Percentiles rank a stretch among this genome's conserved stretches.
Conservation (phyloP, 2,888 invertebrate species). For the Dynastes grantii region DNA sequence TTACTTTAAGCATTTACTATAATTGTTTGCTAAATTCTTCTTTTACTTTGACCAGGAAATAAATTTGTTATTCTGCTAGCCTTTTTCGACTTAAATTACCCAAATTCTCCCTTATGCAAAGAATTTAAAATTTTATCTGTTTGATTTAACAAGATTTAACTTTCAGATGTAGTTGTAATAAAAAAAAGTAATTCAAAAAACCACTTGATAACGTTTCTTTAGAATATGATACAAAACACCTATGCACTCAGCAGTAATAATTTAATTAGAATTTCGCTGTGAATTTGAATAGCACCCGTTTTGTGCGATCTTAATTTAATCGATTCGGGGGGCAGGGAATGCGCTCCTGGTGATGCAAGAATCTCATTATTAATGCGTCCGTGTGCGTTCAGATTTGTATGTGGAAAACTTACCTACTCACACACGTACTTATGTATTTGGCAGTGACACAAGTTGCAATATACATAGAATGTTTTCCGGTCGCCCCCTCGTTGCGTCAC, state of each 20-base stretch:
- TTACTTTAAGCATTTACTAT: too few species aligned
- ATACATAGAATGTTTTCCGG: conserved; percentile 59
- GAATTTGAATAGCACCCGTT: conserved; percentile 23
- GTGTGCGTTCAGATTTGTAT: conserved; percentile 16
- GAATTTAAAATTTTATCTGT: too few species aligned
- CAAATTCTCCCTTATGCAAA: too few species aligned
- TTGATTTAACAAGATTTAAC: too few species aligned
- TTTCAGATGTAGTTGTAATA: too few species aligned
- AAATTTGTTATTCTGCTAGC: too few species aligned
- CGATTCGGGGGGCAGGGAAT: conserved; percentile 21
- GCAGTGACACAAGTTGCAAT: conserved; percentile 56
- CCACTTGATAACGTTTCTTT: too few species aligned
- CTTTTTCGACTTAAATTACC: too few species aligned
- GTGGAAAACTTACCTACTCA: conserved; percentile 50
- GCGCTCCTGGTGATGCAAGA: conserved; percentile 25
- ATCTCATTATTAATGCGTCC: conserved; percentile 27
- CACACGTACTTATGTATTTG: conserved; percentile 51
- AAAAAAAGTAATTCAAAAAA: too few species aligned
- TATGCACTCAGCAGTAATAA: not conserved
- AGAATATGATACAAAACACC: too few species aligned
- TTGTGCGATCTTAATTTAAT: conserved; percentile 28
- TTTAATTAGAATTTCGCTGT: conserved; percentile 18
- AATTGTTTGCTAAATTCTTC: too few species aligned
- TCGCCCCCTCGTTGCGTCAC: conserved; percentile 68
- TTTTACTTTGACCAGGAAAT: too few species aligned